Evolutionary conservation across 2,888 invertebrate genomes (phyloP).

Genomic region (Nasonovia ribisnigri): DNA sequence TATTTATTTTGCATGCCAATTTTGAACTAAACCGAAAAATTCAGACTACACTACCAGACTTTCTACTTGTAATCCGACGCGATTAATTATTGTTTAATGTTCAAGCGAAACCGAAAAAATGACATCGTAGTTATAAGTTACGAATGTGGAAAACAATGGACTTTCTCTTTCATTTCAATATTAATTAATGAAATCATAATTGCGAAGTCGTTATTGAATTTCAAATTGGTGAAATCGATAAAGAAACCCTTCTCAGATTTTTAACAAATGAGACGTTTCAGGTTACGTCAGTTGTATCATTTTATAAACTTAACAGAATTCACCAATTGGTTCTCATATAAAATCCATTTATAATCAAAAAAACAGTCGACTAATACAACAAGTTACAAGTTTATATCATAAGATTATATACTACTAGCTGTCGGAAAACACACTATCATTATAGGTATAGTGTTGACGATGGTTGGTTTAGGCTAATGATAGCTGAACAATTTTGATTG

Average conservation of each 20-base stretch:
- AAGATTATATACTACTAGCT: background rate
- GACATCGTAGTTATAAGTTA: conserved; percentile 61
- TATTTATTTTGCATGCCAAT: conserved; percentile 8
- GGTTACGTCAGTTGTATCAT: background rate
- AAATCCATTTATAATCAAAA: conserved; percentile 19
- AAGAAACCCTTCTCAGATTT: conserved; percentile 15
- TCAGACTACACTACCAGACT: background rate
- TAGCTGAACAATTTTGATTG: conserved; percentile 18
- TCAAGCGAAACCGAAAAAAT: conserved; percentile 62
- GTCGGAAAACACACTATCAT: conserved; percentile 21
- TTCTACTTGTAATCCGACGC: conserved; percentile 51
- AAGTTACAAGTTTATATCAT: background rate
- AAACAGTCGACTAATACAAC: background rate
- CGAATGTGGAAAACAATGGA: conserved; percentile 64
- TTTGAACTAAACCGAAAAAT: conserved; percentile 6
- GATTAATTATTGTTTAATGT: conserved; percentile 64
- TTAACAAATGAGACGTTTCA: conserved; percentile 27
- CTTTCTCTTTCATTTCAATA: conserved; percentile 63
- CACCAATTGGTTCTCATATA: conserved; percentile 31
- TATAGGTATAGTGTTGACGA: background rate
- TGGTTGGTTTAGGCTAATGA: conserved; percentile 10
- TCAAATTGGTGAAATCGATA: conserved; percentile 59
- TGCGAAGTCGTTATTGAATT: conserved; percentile 40
- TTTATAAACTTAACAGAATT: conserved; percentile 37
- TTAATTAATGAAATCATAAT: conserved; percentile 63